Evolutionary conservation across 1,140 invertebrate species (phyloP).

Genomic region (Aphis gossypii): DNA sequence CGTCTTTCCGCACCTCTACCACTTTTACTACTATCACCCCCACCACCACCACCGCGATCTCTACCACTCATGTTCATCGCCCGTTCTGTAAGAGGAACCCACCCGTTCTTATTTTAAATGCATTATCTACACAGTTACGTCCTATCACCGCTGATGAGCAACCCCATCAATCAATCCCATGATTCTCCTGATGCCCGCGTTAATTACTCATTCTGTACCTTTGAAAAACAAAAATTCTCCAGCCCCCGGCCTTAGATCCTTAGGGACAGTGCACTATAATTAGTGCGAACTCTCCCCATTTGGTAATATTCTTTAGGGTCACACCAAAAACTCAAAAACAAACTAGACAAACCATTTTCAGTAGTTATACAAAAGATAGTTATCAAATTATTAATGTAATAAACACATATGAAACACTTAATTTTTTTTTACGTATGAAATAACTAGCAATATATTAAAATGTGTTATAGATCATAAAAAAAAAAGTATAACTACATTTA

Average conservation of each 20-base stretch:
- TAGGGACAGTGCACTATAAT: conserved; percentile 30
- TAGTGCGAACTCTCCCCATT: neutral
- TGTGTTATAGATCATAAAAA: neutral
- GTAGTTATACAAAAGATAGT: neutral
- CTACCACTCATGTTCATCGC: neutral
- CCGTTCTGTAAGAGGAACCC: neutral
- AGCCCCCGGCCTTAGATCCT: neutral
- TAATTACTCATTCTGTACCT: conserved; percentile 52
- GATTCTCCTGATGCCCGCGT: conserved; percentile 45
- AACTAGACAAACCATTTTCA: neutral
- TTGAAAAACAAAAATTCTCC: conserved; percentile 45
- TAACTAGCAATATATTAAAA: neutral
- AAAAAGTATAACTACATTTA: neutral
- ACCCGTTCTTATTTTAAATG: conserved; percentile 51
- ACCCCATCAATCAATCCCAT: conserved; percentile 55
- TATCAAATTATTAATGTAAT: neutral
- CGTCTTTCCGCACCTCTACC: neutral
- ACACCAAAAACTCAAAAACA: neutral
- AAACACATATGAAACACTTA: neutral
- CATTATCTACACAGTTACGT: conserved; percentile 32
- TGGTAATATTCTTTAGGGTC: neutral
- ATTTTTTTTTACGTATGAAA: neutral
- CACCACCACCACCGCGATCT: neutral
- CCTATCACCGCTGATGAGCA: conserved; percentile 49
- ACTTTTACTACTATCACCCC: neutral